These are phyloP conservation scores for Sialis fuliginosa DNA, from an alignment of 2,888 invertebrate species.

Conservation along the genomic window DNA sequence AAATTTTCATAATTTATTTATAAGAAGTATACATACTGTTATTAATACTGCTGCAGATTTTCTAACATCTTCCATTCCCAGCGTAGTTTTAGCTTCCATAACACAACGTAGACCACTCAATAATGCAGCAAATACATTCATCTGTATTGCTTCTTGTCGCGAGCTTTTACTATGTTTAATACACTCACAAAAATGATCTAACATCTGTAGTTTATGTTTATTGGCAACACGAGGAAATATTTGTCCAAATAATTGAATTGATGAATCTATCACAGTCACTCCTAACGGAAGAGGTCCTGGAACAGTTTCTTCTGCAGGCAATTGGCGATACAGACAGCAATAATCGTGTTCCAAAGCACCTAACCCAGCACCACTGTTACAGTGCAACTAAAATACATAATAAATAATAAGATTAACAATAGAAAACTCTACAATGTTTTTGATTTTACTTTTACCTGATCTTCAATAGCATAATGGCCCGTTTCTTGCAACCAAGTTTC, in stretches of 20 bases:
- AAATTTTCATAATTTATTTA: slow-evolving; percentile 1
- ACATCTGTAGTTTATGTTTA: slow-evolving; percentile 93
- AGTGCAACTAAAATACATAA: slow-evolving; percentile 52
- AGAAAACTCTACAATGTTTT: background rate
- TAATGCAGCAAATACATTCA: slow-evolving; percentile 90
- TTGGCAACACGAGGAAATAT: slow-evolving; percentile 89
- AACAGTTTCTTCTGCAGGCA: slow-evolving; percentile 34
- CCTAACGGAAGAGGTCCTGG: slow-evolving; percentile 81
- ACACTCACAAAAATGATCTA: slow-evolving; percentile 92
- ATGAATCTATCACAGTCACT: slow-evolving; percentile 90
- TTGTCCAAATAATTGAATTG: slow-evolving; percentile 80
- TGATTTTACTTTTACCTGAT: slow-evolving; percentile 52
- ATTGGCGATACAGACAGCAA: slow-evolving; percentile 69
- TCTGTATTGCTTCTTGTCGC: slow-evolving; percentile 86
- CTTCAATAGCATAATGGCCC: slow-evolving; percentile 90
- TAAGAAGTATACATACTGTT: slow-evolving; percentile 32
- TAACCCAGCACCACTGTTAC: slow-evolving; percentile 87
- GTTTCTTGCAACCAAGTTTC: slow-evolving; percentile 94
- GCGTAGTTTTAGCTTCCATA: slow-evolving; percentile 67
- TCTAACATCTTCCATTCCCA: slow-evolving; percentile 82
- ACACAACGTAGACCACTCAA: slow-evolving; percentile 75
- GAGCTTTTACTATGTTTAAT: slow-evolving; percentile 84
- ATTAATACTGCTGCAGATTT: slow-evolving; percentile 67
- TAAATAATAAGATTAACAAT: background rate
- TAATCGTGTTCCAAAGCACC: slow-evolving; percentile 95